Conservation (phyloP, 53 echinoderm and acorn worm genomes). For the Stichopus horrens region DNA sequence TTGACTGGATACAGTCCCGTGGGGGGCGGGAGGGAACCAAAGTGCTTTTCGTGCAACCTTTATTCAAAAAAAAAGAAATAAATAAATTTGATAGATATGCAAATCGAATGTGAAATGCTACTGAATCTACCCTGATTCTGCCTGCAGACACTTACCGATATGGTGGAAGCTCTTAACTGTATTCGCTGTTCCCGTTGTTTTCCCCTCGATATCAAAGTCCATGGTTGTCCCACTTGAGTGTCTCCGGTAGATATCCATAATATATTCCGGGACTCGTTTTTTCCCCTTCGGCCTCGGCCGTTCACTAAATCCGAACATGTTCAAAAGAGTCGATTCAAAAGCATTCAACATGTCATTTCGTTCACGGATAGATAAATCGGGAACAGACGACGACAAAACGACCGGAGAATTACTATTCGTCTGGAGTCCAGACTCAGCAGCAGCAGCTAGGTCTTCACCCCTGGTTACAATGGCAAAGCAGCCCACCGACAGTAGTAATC, state of each 20-base stretch:
- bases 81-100: background rate
- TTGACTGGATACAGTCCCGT: too few relatives aligned
- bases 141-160: slow-evolving; percentile 47
- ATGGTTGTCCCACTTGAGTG: slow-evolving; percentile 61
- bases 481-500: slow-evolving; percentile 62
- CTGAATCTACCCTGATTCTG: background rate
- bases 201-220: slow-evolving; percentile 70
- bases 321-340: slow-evolving; percentile 84
- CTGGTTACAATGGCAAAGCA: slow-evolving; percentile 47
- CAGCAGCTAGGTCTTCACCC: slow-evolving; percentile 4
- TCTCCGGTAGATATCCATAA: slow-evolving; percentile 91
- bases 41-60: background rate
- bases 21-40: too few relatives aligned
- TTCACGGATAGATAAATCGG: slow-evolving; percentile 19
- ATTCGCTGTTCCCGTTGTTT: slow-evolving; percentile 71
- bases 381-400: background rate
- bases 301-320: slow-evolving; percentile 93
- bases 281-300: slow-evolving; percentile 75
- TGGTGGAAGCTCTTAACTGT: slow-evolving; percentile 88
- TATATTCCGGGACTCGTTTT: slow-evolving; percentile 84
- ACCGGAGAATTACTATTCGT: background rate
- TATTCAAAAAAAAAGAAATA: background rate
- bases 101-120: background rate
- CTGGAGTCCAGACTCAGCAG: background rate
- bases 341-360: slow-evolving; percentile 73